A percentile compares a stretch with the other conserved stretches of the same genome.
phyloP scores from a whole-genome alignment of 1,140 invertebrate species.

The Melipona quadrifasciata region DNA sequence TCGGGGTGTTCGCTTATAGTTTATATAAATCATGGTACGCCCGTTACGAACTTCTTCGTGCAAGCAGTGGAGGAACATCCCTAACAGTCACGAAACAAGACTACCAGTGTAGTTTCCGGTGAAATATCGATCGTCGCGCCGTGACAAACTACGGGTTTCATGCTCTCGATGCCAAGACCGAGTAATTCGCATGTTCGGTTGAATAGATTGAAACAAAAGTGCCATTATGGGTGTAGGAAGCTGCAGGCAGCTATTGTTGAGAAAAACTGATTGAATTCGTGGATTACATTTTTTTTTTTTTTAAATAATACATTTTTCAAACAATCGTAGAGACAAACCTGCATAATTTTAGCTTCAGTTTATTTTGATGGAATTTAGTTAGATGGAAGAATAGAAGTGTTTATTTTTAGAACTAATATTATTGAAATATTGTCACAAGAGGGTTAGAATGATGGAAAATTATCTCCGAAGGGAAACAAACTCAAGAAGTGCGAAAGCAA shows the following conservation, averaged over 20 bases:
- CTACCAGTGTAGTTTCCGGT: not conserved
- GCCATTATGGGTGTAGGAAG: not conserved
- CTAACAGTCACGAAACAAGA: constrained; percentile 5
- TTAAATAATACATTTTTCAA: not conserved
- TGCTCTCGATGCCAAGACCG: not conserved
- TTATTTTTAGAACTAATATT: not conserved
- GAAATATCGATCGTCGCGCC: constrained; percentile 29
- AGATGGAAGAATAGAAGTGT: too few relatives aligned
- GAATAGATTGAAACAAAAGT: constrained; percentile 6
- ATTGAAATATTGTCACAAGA: too few relatives aligned
- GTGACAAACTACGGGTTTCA: not conserved
- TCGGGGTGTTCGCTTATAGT: not conserved
- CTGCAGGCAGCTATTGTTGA: not conserved
- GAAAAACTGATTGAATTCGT: not conserved
- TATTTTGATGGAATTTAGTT: not conserved
- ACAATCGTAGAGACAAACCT: not conserved
- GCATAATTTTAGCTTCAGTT: not conserved
- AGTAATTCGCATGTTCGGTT: constrained; percentile 3
- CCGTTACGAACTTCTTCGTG: not conserved
- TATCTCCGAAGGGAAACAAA: too few relatives aligned
- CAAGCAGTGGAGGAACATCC: not conserved
- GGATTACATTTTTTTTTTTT: not conserved
- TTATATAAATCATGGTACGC: not conserved
- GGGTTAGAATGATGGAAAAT: too few relatives aligned
- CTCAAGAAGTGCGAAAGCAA: too few relatives aligned